Percentiles rank a stretch among this genome's conserved stretches.
Conservation (phyloP, 2,888 invertebrate species). For the Phragmatobia fuliginosa region DNA sequence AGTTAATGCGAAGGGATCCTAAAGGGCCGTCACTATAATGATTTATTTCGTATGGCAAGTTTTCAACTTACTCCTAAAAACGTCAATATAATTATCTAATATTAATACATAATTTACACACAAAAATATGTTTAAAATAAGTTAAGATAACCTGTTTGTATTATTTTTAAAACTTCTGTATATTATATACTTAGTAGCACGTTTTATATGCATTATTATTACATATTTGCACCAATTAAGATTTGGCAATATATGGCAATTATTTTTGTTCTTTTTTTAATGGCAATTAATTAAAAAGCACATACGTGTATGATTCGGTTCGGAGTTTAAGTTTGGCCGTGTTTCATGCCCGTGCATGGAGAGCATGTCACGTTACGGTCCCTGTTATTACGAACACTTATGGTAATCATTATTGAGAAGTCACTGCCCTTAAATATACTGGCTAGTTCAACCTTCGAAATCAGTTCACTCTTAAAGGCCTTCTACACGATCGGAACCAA, state of each 20-base stretch:
- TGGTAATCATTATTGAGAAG: no score
- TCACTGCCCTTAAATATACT: no score
- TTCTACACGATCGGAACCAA: no score
- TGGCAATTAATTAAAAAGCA: background rate
- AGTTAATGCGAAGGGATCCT: background rate
- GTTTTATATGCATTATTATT: background rate
- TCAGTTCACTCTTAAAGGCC: no score
- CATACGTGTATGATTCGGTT: no score
- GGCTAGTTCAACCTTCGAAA: no score
- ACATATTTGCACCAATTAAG: background rate
- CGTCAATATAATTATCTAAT: background rate
- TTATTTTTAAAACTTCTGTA: background rate
- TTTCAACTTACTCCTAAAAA: background rate
- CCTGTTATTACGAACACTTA: no score
- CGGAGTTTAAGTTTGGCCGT: no score
- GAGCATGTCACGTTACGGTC: no score
- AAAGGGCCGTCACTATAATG: background rate
- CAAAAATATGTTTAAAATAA: background rate
- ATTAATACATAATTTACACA: background rate
- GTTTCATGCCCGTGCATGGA: no score
- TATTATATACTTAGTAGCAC: background rate
- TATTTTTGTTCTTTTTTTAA: background rate
- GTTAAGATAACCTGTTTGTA: background rate
- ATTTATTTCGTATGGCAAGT: background rate
- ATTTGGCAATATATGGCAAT: background rate